A percentile compares a stretch with the other conserved stretches of the same genome.
These are phyloP conservation scores for Phrynocephalus forsythii DNA, from an alignment of 2,797 vertebrate genomes.

Conservation along the genomic window DNA sequence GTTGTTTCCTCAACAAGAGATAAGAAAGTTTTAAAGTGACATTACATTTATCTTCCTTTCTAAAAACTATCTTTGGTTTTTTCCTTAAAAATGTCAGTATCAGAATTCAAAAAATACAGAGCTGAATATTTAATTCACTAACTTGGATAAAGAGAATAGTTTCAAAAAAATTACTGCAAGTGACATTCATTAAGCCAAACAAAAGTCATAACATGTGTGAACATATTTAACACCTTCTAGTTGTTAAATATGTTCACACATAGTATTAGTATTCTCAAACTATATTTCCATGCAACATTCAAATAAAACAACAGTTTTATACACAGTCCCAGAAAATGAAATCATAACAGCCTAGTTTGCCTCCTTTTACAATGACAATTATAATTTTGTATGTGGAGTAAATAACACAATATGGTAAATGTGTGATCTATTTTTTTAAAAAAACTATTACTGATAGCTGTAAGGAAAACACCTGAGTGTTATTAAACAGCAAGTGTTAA, in stretches of 20 bases:
- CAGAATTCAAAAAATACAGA: background rate
- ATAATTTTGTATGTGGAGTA: constrained; percentile 47
- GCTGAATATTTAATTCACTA: background rate
- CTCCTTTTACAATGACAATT: constrained; percentile 56
- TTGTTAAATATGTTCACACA: background rate
- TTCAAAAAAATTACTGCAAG: background rate
- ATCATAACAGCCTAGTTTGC: constrained; percentile 51
- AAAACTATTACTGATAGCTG: constrained; percentile 22
- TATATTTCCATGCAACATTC: constrained; percentile 9
- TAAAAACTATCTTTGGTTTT: background rate
- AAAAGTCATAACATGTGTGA: constrained; percentile 14
- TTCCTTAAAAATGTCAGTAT: background rate
- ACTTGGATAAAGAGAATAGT: background rate
- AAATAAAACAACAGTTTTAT: constrained; percentile 42
- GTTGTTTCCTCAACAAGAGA: constrained; percentile 74
- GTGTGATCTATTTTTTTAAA: background rate
- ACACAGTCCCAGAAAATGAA: constrained; percentile 54
- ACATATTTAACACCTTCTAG: constrained; percentile 11
- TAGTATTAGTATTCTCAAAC: background rate
- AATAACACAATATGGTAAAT: constrained; percentile 17
- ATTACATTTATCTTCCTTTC: constrained; percentile 39
- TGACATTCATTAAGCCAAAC: constrained; percentile 4
- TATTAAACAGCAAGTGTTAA: constrained; percentile 39
- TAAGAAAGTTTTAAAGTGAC: constrained; percentile 58
- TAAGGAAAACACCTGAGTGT: constrained; percentile 51